Conservation (phyloP, 2,888 invertebrate genomes). For the Rhimphoctona megacephalus region DNA sequence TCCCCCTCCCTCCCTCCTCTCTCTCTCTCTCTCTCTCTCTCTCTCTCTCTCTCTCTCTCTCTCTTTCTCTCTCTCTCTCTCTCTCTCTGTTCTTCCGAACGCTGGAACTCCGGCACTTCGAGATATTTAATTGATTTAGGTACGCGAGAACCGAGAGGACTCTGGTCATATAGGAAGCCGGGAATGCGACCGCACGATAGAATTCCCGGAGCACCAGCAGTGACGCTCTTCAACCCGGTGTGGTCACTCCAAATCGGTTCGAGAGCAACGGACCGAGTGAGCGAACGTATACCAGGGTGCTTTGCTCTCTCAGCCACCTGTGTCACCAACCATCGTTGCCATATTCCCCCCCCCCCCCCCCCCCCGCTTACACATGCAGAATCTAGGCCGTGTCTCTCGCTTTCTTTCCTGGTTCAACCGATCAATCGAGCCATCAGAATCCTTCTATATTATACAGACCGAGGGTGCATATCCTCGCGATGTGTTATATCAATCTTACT, state of each 20-base stretch:
- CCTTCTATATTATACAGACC: constrained; percentile 8
- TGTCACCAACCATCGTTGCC: constrained; percentile 55
- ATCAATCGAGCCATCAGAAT: constrained; percentile 61
- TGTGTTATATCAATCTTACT: constrained; percentile 52
- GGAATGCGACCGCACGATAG: constrained; percentile 78
- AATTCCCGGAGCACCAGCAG: constrained; percentile 76
- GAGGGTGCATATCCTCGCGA: constrained; percentile 7
- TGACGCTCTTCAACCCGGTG: constrained; percentile 68
- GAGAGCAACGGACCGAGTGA: constrained; percentile 69
- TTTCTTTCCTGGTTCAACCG: constrained; percentile 45
- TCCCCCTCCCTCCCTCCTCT: background rate
- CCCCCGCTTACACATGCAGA: constrained; percentile 63
- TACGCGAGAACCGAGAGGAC: constrained; percentile 71
- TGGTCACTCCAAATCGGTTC: constrained; percentile 74
- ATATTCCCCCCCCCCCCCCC: no score
- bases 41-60: constrained; percentile 6
- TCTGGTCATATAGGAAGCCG: constrained; percentile 73
- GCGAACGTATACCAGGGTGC: constrained; percentile 30
- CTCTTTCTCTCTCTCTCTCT: no score
- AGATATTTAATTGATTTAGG: constrained; percentile 82
- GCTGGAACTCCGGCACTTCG: constrained; percentile 67
- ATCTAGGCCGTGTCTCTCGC: constrained; percentile 57
- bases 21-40: constrained; percentile 15
- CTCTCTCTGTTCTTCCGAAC: constrained; percentile 17
- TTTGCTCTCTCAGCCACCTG: constrained; percentile 50